Evolutionary conservation across 2,113 vertebrate genomes (phyloP), one percentile per base, ranked within the genome.

Genomic region (Carlito syrichta): DNA sequence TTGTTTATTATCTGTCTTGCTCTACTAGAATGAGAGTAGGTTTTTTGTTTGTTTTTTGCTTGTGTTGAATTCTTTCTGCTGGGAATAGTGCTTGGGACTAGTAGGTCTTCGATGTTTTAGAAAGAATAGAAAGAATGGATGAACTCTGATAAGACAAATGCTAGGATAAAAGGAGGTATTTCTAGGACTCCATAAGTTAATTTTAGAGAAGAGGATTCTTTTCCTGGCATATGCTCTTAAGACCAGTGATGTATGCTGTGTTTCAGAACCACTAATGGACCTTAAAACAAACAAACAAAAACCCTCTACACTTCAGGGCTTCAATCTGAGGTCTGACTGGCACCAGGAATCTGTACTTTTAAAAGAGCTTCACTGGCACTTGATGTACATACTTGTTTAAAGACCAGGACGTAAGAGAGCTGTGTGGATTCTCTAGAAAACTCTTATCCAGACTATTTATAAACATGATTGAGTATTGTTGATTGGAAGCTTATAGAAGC

Each of bases 181-280:
- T 94, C 82, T 5, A 90, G 77, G 48, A 78, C 45, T 52, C 66
- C 2, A 0, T 48, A 66, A 48, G 19, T 91, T 79, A 87, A 32
- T 96, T 93, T 96, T 93, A 83, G 89, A 60, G 90, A 84, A 78
- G 68, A 52, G 22, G 27, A 60, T 92, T 86, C 7, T 77, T 83
- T 68, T 35, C 27, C 9, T 86, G 48, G 8, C 14, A 45, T 86
- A 74, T 38, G 58, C 19, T 90, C 12, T 92, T 90, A 91, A 90
- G 62, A 22, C 7, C 19, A 56, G n/a, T 73, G 69, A 45, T 79
- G 16, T 66, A 20, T 71, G 40, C n/a, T n/a, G n/a, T n/a, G n/a
- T n/a, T n/a, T 79, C 22, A 86, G 54, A 87, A 77, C 71, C 68
- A 86, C 23, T n/a, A 45, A 25, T 43, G 23, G 27, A 38, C 14